These are phyloP conservation scores for Steinernema scapterisci DNA, from an alignment of 2,888 invertebrate genomes.

Conservation along the genomic window DNA sequence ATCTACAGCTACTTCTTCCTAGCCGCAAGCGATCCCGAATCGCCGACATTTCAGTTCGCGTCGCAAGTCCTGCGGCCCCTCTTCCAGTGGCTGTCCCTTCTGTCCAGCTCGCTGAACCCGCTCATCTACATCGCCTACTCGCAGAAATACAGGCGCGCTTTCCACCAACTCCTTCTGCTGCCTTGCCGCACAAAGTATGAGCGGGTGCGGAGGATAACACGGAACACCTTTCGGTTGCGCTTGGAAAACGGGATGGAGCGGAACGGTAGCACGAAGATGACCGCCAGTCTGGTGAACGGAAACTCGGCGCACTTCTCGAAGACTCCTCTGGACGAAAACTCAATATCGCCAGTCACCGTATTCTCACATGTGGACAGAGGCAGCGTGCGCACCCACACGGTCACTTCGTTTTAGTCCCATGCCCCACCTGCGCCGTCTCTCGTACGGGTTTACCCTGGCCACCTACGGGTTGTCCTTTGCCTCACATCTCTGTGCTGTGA, in stretches of 20 bases:
- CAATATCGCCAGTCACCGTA: slow-evolving; percentile 13
- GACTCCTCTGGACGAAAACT: slow-evolving; percentile 9
- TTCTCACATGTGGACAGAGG: slow-evolving; percentile 19
- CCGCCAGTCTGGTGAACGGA: slow-evolving; percentile 17
- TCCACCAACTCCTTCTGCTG: slow-evolving; percentile 61
- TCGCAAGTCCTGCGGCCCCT: slow-evolving; percentile 59
- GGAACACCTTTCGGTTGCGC: slow-evolving; percentile 19
- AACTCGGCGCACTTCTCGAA: slow-evolving; percentile 16
- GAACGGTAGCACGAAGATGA: slow-evolving; percentile 23
- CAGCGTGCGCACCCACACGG: slow-evolving; percentile 22
- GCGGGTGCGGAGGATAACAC: neutral
- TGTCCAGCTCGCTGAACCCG: slow-evolving; percentile 64
- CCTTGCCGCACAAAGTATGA: slow-evolving; percentile 53
- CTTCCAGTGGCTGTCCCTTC: slow-evolving; percentile 66
- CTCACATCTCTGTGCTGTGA: neutral
- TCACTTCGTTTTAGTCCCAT: neutral
- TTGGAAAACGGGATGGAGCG: slow-evolving; percentile 23
- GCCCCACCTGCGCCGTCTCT: neutral
- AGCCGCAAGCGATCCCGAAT: slow-evolving; percentile 46
- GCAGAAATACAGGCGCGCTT: slow-evolving; percentile 65
- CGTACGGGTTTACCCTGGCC: slow-evolving; percentile 3
- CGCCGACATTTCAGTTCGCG: slow-evolving; percentile 24
- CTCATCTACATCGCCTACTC: slow-evolving; percentile 66
- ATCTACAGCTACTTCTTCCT: slow-evolving; percentile 64
- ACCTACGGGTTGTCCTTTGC: slow-evolving; percentile 30